Base-by-base conservation (phyloP, 2,113 vertebrate genomes). In the Trogon surrucura region DNA sequence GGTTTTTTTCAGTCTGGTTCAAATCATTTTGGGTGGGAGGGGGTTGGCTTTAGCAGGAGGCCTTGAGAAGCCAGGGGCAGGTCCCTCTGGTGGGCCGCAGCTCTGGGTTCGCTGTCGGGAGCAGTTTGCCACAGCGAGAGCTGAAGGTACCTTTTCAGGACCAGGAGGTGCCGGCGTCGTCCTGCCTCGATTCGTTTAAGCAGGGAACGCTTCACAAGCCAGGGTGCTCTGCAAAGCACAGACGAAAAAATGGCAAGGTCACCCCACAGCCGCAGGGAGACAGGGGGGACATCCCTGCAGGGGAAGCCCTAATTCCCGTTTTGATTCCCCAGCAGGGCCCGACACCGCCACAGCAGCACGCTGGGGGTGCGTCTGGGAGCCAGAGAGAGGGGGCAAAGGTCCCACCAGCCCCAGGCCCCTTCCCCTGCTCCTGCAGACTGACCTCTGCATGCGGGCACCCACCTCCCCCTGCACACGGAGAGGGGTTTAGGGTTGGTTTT, bases 401-500 rank as follows among this genome's bases (percentile, higher is more conserved):
- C 30, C 6, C 32, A 16, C 18, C n/a, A 25, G 73, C 85, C 13
- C 22, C 53, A 14, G 53, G 27, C 5, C 17, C 53, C 10, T 22
- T 16, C 25, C 41, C 65, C n/a, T 4, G 47, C 53, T 29, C 51
- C 89, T 9, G 29, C 20, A n/a, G 5, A 38, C 12, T 8, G 32
- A 3, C 13, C 10, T 7, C 53, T 21, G 32, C 5, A 11, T 48
- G 51, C 2, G 11, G 13, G 17, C 11, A 9, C 36, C 56, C 6
- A 14, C 7, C 5, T 5, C 34, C 25, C 13, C 65, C 26, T 13
- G 12, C 41, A 41, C 29, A 10, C 13, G 9, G 30, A 30, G 17
- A 30, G 61, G 5, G 36, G 8, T 21, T 57, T 3, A 9, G 13
- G 21, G 13, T 3, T 34, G 26, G 0, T 32, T 30, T 7, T 19